Percentiles rank a stretch among this genome's conserved stretches.
Evolutionary conservation across 2,888 invertebrate species (phyloP).

Genomic region (Dasypolia templi): DNA sequence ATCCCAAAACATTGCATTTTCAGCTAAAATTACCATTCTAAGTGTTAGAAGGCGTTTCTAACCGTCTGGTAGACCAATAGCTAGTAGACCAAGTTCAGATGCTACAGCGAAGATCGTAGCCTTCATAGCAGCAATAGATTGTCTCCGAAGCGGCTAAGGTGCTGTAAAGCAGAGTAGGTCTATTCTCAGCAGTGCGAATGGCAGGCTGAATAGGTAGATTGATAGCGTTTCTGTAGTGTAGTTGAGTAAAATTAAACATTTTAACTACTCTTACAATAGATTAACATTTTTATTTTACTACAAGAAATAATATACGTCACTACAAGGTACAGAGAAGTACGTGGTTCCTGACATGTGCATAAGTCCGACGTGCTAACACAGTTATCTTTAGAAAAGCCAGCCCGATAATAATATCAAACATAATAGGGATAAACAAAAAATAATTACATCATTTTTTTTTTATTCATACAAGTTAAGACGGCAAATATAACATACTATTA

Average conservation of each 20-base stretch:
- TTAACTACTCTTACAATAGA: constrained; percentile 1
- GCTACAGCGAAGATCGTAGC: neutral
- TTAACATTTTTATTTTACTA: neutral
- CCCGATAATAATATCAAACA: constrained; percentile 18
- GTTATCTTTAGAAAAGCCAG: constrained; percentile 25
- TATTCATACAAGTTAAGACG: neutral
- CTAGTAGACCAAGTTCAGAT: constrained; percentile 11
- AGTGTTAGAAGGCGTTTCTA: constrained; percentile 31
- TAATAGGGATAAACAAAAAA: constrained; percentile 2
- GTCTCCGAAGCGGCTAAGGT: constrained; percentile 14
- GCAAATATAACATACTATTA: neutral
- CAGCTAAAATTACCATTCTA: constrained; percentile 10
- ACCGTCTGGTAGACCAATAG: constrained; percentile 36
- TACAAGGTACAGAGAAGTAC: neutral
- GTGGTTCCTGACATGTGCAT: constrained; percentile 14
- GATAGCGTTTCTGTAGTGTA: constrained; percentile 21
- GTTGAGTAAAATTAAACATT: neutral
- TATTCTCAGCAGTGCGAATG: constrained; percentile 30
- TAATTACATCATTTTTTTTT: neutral
- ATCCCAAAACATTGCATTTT: neutral
- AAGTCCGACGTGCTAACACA: neutral
- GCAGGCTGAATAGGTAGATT: constrained; percentile 40
- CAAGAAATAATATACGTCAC: neutral
- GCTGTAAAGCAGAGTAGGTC: constrained; percentile 32
- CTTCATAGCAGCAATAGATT: constrained; percentile 10